Percentiles rank a stretch among this genome's conserved stretches.
Evolutionary conservation across 2,113 vertebrate genomes (phyloP).

Genomic region (Syngnathus floridae): DNA sequence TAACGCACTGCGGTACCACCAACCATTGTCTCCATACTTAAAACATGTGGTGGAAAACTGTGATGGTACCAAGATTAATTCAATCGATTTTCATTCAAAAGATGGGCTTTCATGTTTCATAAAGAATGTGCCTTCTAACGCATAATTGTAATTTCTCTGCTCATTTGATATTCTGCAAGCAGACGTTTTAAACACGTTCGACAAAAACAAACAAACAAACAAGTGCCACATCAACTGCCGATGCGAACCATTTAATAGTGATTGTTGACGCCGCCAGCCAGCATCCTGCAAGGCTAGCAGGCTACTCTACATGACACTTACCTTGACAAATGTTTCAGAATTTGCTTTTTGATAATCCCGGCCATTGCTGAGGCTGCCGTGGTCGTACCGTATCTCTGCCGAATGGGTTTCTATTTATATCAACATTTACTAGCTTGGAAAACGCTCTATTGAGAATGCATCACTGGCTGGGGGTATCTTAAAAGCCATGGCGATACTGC

Average conservation of each 20-base stretch:
- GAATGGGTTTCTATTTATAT: background rate
- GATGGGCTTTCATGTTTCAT: background rate
- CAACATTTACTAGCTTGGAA: constrained; percentile 19
- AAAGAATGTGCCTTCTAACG: background rate
- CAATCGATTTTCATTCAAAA: background rate
- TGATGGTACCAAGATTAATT: background rate
- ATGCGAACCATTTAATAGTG: background rate
- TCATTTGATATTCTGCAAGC: background rate
- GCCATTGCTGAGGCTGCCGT: constrained; percentile 70
- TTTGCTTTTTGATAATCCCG: constrained; percentile 93
- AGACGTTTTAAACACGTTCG: background rate
- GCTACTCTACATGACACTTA: constrained; percentile 66
- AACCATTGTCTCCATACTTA: background rate
- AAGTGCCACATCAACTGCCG: background rate
- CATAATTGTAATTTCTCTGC: background rate
- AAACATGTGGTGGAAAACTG: background rate
- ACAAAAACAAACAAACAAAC: background rate
- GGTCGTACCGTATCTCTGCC: background rate
- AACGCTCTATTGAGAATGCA: constrained; percentile 3
- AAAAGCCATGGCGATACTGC: constrained; percentile 28
- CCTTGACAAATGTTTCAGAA: constrained; percentile 94
- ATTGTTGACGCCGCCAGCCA: constrained; percentile 5
- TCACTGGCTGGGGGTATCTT: constrained; percentile 40
- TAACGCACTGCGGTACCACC: background rate
- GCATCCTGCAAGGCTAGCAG: constrained; percentile 34